Base-by-base conservation (phyloP, 1,140 invertebrate species). In the Palaemon carinicauda region DNA sequence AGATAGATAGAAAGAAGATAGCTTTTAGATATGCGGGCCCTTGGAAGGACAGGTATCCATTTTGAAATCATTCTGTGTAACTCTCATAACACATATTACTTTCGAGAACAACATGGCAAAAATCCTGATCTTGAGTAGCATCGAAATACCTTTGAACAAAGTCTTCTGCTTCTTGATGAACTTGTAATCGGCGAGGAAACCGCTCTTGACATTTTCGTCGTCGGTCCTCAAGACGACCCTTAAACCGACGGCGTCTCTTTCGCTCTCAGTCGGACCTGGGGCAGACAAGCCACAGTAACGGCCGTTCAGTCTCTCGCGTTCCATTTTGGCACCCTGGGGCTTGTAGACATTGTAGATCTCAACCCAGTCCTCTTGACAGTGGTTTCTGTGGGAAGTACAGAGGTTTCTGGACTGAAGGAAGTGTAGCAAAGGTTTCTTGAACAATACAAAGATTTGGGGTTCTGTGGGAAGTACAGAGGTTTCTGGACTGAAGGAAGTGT, bases 311-410 rank as follows among this genome's bases (percentile, higher is more conserved):
- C 95, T 95, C 89, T 96, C 95, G 65, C 94, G 94, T 75, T 95
- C 88, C 1, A 52, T 94, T 90, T 96, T 96, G 87, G 82, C 74
- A 9, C 80, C 82, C 5, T 82, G 51, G 3, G 84, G 74, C 51
- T 94, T 93, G 89, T 96, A 96, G 87, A 97, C 93, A 90, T 97
- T 97, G 92, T 96, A 98, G 89, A 98, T 96, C 92, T 98, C 97
- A 87, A 98, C 92, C 96, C 96, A 98, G 91, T 98, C 97, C 91
- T 98, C 96, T 91, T 95, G 95, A 91, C 97, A 98, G 60, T 91
- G 90, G 79, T 90, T 89, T 77, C 90, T 91, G 83, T 15, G 88
- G 83, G 82, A 50, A 53, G 60, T 24, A 60, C 54, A 60, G 21
- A 60, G 56, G 24, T 60, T 15, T 21, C 24, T 27, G 7, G 24